These are phyloP conservation scores for Galaxias olidus DNA, from an alignment of 2,797 vertebrate species.

Conservation along the genomic window DNA sequence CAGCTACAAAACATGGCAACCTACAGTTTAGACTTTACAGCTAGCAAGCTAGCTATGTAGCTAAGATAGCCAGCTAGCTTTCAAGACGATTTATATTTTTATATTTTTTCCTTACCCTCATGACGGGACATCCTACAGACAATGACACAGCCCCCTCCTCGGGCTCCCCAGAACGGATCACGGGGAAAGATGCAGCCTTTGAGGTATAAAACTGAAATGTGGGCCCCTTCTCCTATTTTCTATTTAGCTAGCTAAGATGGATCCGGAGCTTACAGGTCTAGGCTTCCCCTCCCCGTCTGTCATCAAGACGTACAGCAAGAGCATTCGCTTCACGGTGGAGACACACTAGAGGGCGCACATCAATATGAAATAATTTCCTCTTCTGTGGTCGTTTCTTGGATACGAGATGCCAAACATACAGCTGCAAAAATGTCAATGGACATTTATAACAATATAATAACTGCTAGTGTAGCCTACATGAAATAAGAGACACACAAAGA, in stretches of 20 bases:
- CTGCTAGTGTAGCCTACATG: no score
- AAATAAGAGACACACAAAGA: no score
- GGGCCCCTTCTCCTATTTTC: conserved; percentile 72
- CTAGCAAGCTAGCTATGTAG: conserved; percentile 23
- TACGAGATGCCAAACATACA: no score
- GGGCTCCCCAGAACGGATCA: conserved; percentile 74
- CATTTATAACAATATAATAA: no score
- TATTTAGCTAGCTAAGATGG: conserved; percentile 72
- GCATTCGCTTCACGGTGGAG: conserved; percentile 10
- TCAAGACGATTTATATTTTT: conserved; percentile 39
- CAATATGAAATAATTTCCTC: conserved; percentile 23
- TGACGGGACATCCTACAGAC: conserved; percentile 95
- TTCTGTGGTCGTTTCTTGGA: conserved; percentile 19
- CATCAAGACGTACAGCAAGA: conserved; percentile 43
- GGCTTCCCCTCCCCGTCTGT: conserved; percentile 79
- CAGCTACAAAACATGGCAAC: conserved; percentile 60
- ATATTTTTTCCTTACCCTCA: conserved; percentile 84
- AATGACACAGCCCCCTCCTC: conserved; percentile 72
- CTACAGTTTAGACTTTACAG: conserved; percentile 41
- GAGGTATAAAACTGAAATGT: conserved; percentile 56
- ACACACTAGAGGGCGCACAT: conserved; percentile 62
- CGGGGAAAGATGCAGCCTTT: conserved; percentile 56
- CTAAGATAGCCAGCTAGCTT: conserved; percentile 22
- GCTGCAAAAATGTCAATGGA: no score
- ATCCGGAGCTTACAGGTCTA: conserved; percentile 77